Evolutionary conservation across 2,113 vertebrate species (phyloP).

Genomic region (Gila orcuttii): DNA sequence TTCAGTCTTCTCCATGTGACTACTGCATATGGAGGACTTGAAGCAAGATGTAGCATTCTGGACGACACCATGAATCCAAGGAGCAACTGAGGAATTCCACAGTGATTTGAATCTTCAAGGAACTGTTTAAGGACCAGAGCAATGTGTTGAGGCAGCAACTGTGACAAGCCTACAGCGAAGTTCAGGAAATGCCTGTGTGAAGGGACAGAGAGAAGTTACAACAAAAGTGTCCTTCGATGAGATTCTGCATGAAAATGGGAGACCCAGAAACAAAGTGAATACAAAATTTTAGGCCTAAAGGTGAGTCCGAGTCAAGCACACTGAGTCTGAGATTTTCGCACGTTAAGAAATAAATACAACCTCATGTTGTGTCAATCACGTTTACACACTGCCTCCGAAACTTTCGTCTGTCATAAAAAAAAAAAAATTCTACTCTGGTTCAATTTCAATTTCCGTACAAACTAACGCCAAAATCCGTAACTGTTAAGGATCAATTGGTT

Average conservation of each 20-base stretch:
- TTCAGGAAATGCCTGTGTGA: not conserved
- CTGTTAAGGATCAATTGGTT: too few species aligned
- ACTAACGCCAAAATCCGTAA: too few species aligned
- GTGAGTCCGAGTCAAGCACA: too few species aligned
- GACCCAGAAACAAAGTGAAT: not conserved
- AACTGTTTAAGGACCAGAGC: not conserved
- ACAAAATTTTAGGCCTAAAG: not conserved
- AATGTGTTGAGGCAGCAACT: not conserved
- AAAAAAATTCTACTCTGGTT: too few species aligned
- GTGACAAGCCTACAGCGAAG: not conserved
- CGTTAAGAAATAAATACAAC: too few species aligned
- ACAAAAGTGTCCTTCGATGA: conserved; percentile 11
- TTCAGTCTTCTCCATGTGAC: too few species aligned
- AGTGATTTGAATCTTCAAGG: not conserved
- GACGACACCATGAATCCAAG: conserved; percentile 9
- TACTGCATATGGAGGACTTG: conserved; percentile 37
- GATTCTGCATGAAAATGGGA: not conserved
- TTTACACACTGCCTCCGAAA: too few species aligned
- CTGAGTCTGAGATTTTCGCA: too few species aligned
- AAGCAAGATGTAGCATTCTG: conserved; percentile 49
- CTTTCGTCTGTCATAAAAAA: too few species aligned
- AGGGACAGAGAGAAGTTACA: not conserved
- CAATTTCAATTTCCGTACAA: too few species aligned
- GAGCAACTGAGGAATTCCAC: not conserved
- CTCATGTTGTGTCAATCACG: too few species aligned